Conservation (phyloP, 1,140 invertebrate genomes). For the Bombus superbus region DNA sequence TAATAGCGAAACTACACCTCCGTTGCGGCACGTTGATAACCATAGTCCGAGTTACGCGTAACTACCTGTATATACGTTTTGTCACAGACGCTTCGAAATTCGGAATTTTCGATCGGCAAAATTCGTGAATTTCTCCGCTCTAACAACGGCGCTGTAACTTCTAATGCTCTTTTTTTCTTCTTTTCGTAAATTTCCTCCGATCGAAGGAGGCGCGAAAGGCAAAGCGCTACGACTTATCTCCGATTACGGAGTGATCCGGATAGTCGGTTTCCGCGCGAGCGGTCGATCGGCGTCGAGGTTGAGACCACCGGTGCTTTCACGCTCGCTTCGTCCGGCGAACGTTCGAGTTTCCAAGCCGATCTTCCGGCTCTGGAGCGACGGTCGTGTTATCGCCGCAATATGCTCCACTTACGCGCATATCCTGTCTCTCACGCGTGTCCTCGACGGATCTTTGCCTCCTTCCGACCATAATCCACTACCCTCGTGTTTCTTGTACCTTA, state of each 20-base stretch:
- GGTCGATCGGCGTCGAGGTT: background rate
- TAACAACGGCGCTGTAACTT: too few species aligned
- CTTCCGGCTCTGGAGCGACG: background rate
- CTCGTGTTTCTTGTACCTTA: too few species aligned
- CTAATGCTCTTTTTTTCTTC: too few species aligned
- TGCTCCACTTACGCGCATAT: background rate
- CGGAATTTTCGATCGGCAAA: too few species aligned
- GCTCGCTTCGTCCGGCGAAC: too few species aligned
- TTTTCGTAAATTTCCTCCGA: too few species aligned
- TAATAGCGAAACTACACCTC: background rate
- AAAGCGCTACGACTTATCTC: background rate
- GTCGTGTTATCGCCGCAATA: background rate
- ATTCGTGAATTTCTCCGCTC: background rate
- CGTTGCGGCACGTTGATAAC: background rate
- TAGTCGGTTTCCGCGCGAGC: background rate
- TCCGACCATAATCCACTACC: background rate
- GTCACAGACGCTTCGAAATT: background rate
- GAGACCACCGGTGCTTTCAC: slow-evolving; percentile 2
- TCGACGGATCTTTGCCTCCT: background rate
- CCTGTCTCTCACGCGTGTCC: background rate
- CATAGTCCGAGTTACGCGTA: background rate
- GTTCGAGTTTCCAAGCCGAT: slow-evolving; percentile 13
- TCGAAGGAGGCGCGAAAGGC: background rate
- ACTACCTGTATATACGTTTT: background rate
- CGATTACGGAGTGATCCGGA: background rate